These are phyloP conservation scores for Microctenopoma stevenorrisi DNA, from an alignment of 2,797 vertebrate species.

Conservation along the genomic window DNA sequence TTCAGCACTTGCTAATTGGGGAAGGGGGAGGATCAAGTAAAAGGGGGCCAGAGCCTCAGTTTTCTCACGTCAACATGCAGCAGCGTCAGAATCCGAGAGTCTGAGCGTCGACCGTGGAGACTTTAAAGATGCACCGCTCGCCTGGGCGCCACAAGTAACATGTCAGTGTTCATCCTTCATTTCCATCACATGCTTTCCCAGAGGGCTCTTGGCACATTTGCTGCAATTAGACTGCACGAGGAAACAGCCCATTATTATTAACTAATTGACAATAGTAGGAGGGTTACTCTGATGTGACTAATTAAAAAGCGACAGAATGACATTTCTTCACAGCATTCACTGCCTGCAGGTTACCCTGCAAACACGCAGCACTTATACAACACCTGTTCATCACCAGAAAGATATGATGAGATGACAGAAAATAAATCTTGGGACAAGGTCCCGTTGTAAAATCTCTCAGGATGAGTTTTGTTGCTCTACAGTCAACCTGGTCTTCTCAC, in stretches of 20 bases:
- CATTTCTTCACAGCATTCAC: background rate
- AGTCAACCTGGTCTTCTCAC: too few relatives aligned
- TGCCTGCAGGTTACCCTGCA: background rate
- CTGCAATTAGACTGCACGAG: slow-evolving; percentile 7
- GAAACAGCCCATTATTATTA: slow-evolving; percentile 3
- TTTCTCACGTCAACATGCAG: slow-evolving; percentile 42
- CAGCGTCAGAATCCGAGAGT: slow-evolving; percentile 1
- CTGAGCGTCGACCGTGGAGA: slow-evolving; percentile 2
- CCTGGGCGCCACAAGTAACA: slow-evolving; percentile 17
- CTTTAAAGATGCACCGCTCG: slow-evolving; percentile 35
- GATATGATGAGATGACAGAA: too few relatives aligned
- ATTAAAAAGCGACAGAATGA: background rate
- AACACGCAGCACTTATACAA: background rate
- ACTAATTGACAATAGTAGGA: slow-evolving; percentile 13
- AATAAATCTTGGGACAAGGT: too few relatives aligned
- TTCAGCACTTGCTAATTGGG: slow-evolving; percentile 20
- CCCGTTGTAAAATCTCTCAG: background rate
- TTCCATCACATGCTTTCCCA: slow-evolving; percentile 16
- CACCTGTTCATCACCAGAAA: background rate
- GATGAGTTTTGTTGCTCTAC: too few relatives aligned
- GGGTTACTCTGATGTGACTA: background rate
- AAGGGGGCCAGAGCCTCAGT: background rate
- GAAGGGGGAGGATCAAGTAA: slow-evolving; percentile 11
- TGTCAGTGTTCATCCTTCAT: slow-evolving; percentile 11
- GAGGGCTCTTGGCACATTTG: slow-evolving; percentile 5